These are phyloP conservation scores for Lateolabrax maculatus DNA, from an alignment of 2,797 vertebrate species.

Conservation along the genomic window DNA sequence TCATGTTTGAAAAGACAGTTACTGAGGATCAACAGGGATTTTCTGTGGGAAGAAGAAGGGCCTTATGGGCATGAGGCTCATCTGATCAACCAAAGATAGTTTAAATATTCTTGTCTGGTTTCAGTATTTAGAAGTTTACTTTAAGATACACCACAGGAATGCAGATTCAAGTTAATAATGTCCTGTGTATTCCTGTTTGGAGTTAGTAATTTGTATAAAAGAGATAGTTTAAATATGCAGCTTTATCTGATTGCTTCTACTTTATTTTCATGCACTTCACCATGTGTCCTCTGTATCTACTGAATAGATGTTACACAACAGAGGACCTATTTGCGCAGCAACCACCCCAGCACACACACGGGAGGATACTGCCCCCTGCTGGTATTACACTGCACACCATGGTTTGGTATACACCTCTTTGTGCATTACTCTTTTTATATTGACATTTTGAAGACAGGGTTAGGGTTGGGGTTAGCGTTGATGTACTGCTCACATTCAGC, in stretches of 20 bases:
- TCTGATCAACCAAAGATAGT: neutral
- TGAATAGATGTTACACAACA: constrained; percentile 36
- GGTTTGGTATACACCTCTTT: too few species aligned
- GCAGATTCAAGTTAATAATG: constrained; percentile 8
- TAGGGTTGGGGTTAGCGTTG: too few species aligned
- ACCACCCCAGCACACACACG: neutral
- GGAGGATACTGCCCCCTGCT: constrained; percentile 68
- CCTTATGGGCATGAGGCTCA: neutral
- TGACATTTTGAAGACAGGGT: neutral
- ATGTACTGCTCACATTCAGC: too few species aligned
- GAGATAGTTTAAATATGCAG: constrained; percentile 17
- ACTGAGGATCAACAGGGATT: neutral
- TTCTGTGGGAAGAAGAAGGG: neutral
- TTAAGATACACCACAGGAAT: neutral
- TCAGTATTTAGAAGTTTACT: neutral
- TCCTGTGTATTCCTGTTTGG: neutral
- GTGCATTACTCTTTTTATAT: neutral
- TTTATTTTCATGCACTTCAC: constrained; percentile 9
- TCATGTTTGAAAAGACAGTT: constrained; percentile 21
- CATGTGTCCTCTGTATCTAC: constrained; percentile 13
- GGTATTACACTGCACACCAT: constrained; percentile 26
- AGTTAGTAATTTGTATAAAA: neutral
- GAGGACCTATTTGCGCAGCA: neutral
- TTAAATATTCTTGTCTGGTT: neutral
- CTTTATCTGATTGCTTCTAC: constrained; percentile 19